Conservation (phyloP, 2,113 vertebrate species). For the Pangasianodon hypophthalmus region DNA sequence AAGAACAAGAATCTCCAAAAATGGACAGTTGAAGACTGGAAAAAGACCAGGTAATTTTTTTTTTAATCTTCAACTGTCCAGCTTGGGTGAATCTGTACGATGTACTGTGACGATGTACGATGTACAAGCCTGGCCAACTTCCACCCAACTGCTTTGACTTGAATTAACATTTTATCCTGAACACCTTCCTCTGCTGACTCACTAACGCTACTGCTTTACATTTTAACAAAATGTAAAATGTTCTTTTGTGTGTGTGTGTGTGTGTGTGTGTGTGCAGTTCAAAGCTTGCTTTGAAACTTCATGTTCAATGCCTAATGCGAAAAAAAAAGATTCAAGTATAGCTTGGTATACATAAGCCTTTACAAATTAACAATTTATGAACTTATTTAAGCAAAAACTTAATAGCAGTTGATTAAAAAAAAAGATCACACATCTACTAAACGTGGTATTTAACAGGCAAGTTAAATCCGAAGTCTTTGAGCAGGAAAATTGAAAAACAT, state of each 20-base stretch:
- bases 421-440: background rate
- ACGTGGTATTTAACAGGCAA: background rate
- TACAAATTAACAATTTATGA: background rate
- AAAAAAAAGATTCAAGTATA: background rate
- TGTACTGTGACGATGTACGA: background rate
- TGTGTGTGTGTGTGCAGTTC: background rate
- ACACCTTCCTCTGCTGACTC: background rate
- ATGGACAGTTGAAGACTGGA: background rate
- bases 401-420: background rate
- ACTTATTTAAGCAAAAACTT: background rate
- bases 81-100: background rate
- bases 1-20: background rate
- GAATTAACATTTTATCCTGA: background rate
- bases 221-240: background rate
- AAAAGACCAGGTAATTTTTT: background rate
- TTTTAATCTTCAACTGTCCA: background rate
- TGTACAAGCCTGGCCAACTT: background rate
- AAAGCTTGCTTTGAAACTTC: background rate
- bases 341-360: background rate
- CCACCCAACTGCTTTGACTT: background rate
- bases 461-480: background rate
- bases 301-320: background rate
- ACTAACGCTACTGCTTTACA: background rate
- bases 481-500: background rate
- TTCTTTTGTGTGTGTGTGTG: too few relatives aligned